phyloP scores from a whole-genome alignment of 2,888 invertebrate genomes.

The Andricus curvator region DNA sequence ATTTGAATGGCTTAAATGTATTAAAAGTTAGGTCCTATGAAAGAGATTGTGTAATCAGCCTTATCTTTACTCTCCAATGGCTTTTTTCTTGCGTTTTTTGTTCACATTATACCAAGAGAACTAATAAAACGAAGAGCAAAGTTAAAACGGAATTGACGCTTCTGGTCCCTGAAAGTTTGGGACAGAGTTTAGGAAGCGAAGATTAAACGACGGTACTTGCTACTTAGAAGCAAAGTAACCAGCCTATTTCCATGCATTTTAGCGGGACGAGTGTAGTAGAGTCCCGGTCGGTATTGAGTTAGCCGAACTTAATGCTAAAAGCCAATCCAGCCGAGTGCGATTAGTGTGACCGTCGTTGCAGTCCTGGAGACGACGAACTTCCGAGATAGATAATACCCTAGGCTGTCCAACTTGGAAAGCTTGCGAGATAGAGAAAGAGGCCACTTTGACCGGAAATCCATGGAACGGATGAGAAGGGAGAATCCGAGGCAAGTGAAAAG shows the following conservation, averaged over 20 bases:
- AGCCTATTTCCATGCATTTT: slow-evolving; percentile 35
- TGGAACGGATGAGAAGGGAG: slow-evolving; percentile 21
- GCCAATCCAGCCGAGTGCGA: slow-evolving; percentile 70
- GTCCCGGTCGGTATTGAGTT: slow-evolving; percentile 42
- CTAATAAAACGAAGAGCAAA: slow-evolving; percentile 15
- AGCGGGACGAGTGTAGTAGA: not conserved
- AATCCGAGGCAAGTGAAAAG: slow-evolving; percentile 26
- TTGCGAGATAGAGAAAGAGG: slow-evolving; percentile 43
- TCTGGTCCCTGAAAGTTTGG: not conserved
- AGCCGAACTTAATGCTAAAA: slow-evolving; percentile 67
- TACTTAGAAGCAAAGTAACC: slow-evolving; percentile 38
- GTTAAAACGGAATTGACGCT: not conserved
- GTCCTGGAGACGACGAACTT: slow-evolving; percentile 63
- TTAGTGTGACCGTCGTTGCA: slow-evolving; percentile 67
- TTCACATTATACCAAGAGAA: not conserved
- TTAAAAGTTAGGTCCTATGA: too few relatives aligned
- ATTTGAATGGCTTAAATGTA: too few relatives aligned
- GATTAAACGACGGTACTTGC: slow-evolving; percentile 40
- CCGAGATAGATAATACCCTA: slow-evolving; percentile 69
- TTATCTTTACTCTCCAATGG: not conserved
- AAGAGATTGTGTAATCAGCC: not conserved
- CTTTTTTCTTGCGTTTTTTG: not conserved
- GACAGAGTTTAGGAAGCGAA: slow-evolving; percentile 15
- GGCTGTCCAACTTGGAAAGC: slow-evolving; percentile 63
- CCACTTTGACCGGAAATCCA: slow-evolving; percentile 52